Evolutionary conservation across 1,140 invertebrate genomes (phyloP), one percentile per base, ranked within the genome.

Genomic region (Scaptomyza montana): DNA sequence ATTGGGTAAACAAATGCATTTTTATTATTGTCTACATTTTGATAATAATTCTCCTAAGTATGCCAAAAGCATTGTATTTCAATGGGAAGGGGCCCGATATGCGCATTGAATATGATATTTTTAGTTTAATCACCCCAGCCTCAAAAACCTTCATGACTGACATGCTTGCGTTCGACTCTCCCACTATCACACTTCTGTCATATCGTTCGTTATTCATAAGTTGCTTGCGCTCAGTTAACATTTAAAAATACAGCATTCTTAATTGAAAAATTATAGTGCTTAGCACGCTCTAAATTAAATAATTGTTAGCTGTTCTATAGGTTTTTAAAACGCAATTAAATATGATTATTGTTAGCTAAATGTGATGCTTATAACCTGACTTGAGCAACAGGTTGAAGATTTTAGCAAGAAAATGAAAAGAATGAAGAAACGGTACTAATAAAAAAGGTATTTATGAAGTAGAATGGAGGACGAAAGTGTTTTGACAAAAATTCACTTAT

Each of bases 281-380:
- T 36, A 61, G 53, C 53, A 71, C 56, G 47, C 21, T 46, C 67
- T 64, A 75, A 73, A 77, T 77, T 57, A 66, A 76, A 87, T 78
- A 66, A 77, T 54, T 76, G 67, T 61, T 56, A 2, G 25, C 33
- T 61, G 66, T 78, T 75, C 53, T 39, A 66, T 71, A 75, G 60
- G 45, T 45, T 46, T 65, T 54, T 61, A 39, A 70, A 74, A 64
- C 50, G 28, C 41, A 85, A 86, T 80, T 64, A 77, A 74, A 86
- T 47, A 56, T 43, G 73, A 61, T 63, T 16, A 41, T 53, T 39
- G 7, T 49, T 25, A 28, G 46, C 5, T 12, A 45, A 43, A 13
- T 28, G 39, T 43, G n/a, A 43, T 36, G 9, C 12, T n/a, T n/a
- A 43, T n/a, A 43, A 43, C n/a, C n/a, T 7, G 3, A 33, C 7